phyloP scores from a whole-genome alignment of 1,140 invertebrate genomes.

The Penaeus japonicus region DNA sequence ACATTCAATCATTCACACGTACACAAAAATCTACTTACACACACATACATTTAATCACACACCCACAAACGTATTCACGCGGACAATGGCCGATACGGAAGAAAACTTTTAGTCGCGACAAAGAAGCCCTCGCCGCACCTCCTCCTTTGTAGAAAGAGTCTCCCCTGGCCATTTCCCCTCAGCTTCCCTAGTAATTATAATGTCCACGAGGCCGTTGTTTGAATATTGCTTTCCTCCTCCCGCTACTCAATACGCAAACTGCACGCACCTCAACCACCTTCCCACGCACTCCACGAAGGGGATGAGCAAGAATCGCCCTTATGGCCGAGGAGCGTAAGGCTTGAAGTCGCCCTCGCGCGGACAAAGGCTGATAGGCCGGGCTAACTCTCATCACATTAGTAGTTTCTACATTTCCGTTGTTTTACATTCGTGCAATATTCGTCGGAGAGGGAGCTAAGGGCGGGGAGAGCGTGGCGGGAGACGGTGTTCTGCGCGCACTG shows the following conservation, averaged over 20 bases:
- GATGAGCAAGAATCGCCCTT: not conserved
- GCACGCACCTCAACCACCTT: not conserved
- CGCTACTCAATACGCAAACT: not conserved
- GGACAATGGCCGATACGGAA: too few species aligned
- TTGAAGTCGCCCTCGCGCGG: not conserved
- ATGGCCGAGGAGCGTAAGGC: not conserved
- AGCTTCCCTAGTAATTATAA: not conserved
- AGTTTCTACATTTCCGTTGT: constrained; percentile 48
- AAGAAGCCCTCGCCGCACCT: not conserved
- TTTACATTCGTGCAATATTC: constrained; percentile 40
- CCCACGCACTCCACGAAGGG: not conserved
- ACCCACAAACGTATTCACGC: too few species aligned
- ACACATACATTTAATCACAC: not conserved
- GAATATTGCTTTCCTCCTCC: constrained; percentile 1
- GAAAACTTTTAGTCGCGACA: not conserved
- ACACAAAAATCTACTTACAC: constrained; percentile 13
- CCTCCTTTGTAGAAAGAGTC: not conserved
- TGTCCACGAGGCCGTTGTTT: constrained; percentile 11
- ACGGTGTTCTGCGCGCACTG: not conserved
- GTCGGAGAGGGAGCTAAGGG: not conserved
- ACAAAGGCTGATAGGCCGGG: constrained; percentile 10
- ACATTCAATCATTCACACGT: constrained; percentile 1
- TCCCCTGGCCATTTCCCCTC: not conserved
- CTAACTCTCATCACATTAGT: constrained; percentile 23
- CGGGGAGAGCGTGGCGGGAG: not conserved